Conservation (phyloP, 2,888 invertebrate species). For the Rhodophaea formosa region DNA sequence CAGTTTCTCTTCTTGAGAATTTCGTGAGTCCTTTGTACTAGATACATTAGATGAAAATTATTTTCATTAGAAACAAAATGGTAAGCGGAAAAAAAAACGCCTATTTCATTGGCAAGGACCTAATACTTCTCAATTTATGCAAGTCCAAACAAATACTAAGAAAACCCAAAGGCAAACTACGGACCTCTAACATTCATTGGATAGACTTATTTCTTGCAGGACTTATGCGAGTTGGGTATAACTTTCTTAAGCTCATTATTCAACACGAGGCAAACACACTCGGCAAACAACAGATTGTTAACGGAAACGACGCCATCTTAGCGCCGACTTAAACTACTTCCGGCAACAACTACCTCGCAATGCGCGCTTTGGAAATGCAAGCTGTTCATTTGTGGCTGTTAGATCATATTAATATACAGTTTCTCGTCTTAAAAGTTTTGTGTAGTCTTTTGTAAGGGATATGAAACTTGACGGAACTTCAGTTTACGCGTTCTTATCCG, state of each 20-base stretch:
- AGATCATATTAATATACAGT: conserved; percentile 3
- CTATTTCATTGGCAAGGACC: too few species aligned
- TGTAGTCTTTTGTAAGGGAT: background rate
- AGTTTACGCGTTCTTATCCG: too few species aligned
- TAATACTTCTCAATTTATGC: too few species aligned
- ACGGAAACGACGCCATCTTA: conserved; percentile 46
- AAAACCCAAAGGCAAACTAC: background rate
- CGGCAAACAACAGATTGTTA: conserved; percentile 42
- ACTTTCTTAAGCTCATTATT: conserved; percentile 28
- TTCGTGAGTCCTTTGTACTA: too few species aligned
- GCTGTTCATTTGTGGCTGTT: conserved; percentile 24
- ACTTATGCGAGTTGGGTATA: conserved; percentile 14
- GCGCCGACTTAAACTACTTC: conserved; percentile 50
- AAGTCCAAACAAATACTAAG: too few species aligned
- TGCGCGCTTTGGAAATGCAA: conserved; percentile 19
- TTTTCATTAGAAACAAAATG: too few species aligned
- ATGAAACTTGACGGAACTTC: too few species aligned
- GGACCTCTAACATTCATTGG: background rate
- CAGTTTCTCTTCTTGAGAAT: too few species aligned
- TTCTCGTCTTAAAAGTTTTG: background rate
- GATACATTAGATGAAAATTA: too few species aligned
- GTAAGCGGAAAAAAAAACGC: too few species aligned
- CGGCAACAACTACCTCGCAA: conserved; percentile 46
- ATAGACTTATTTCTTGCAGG: conserved; percentile 2
- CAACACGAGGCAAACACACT: conserved; percentile 29